Conservation (phyloP, 2,888 invertebrate genomes). For the Thumatha senex region DNA sequence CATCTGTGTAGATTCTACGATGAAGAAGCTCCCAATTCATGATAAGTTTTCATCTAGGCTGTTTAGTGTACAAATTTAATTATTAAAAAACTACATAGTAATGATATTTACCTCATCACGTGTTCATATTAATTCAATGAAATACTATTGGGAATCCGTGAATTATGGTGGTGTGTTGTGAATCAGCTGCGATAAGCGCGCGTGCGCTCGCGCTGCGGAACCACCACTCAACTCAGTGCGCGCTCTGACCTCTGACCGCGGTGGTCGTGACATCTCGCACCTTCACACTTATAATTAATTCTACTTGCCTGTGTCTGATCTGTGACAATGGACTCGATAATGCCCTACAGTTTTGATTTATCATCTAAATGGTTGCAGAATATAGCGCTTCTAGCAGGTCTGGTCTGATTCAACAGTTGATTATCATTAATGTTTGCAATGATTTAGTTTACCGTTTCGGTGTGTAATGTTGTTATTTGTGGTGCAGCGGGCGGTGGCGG, state of each 20-base stretch:
- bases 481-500: constrained; percentile 47
- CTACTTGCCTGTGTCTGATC: neutral
- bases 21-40: too few relatives aligned
- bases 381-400: constrained; percentile 59
- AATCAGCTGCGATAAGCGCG: constrained; percentile 61
- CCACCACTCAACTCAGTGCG: constrained; percentile 45
- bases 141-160: constrained; percentile 11
- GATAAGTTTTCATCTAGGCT: too few relatives aligned
- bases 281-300: neutral
- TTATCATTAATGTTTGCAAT: neutral
- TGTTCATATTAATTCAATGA: constrained; percentile 7
- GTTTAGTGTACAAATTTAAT: too few relatives aligned
- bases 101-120: constrained; percentile 8
- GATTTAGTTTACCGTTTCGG: neutral
- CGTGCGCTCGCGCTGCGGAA: constrained; percentile 24
- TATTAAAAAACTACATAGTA: neutral
- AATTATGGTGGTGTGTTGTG: constrained; percentile 37
- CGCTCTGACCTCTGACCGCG: constrained; percentile 70
- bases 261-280: constrained; percentile 39
- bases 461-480: constrained; percentile 9
- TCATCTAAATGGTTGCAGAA: constrained; percentile 61
- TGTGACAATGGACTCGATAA: constrained; percentile 44
- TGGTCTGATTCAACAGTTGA: too few relatives aligned
- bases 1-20: too few relatives aligned
- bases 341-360: constrained; percentile 32